Conservation (phyloP, 37 sponge, comb jelly and placozoan species). For the Sycon ciliatum region DNA sequence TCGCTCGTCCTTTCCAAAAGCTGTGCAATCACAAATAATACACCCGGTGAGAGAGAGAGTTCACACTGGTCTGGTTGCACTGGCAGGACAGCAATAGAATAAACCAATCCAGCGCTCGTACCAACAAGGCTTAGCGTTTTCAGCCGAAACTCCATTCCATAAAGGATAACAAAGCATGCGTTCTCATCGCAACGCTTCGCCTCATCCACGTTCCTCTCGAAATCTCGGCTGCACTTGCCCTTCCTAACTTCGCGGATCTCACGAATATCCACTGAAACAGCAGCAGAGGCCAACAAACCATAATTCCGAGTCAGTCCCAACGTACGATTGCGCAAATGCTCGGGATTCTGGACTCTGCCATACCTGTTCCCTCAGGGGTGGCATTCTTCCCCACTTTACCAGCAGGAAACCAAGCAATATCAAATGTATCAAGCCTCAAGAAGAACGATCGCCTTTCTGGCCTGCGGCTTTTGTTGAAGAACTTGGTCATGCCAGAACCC, state of each 20-base stretch:
- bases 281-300: neutral
- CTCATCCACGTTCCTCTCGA: conserved; percentile 41
- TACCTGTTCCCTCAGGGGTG: conserved; percentile 33
- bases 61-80: neutral
- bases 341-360: neutral
- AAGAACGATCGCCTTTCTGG: conserved; percentile 59
- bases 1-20: conserved; percentile 60
- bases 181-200: conserved; percentile 44
- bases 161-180: conserved; percentile 63
- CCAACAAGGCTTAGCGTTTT: conserved; percentile 75
- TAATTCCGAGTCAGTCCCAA: too few relatives aligned
- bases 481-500: conserved; percentile 58
- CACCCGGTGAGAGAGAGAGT: neutral
- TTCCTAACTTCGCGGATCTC: conserved; percentile 67
- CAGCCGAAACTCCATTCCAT: conserved; percentile 75
- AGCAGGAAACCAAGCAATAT: conserved; percentile 57
- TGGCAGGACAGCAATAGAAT: too few relatives aligned
- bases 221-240: conserved; percentile 53
- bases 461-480: conserved; percentile 29
- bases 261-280: conserved; percentile 59
- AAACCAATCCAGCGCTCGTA: conserved; percentile 12
- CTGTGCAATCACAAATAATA: conserved; percentile 24
- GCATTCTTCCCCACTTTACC: conserved; percentile 9
- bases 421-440: conserved; percentile 53
- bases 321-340: too few relatives aligned